A percentile compares a stretch with the other conserved stretches of the same genome.
phyloP scores from a whole-genome alignment of 2,888 invertebrate species.

The Acheta domesticus region DNA sequence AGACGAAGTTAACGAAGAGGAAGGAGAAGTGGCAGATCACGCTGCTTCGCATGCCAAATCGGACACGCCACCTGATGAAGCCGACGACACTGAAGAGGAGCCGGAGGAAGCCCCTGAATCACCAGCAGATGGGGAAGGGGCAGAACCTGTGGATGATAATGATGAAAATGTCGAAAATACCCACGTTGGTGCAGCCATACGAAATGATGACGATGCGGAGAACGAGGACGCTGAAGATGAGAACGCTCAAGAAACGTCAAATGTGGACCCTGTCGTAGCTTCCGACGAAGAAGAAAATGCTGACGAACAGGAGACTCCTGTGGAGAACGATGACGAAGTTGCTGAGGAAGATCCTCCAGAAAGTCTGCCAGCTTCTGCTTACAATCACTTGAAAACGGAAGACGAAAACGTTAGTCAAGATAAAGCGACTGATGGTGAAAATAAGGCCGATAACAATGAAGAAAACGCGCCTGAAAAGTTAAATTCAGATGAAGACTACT shows the following conservation, averaged over 20 bases:
- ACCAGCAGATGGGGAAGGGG: too few relatives aligned
- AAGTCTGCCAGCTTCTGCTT: not conserved
- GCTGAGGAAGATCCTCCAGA: not conserved
- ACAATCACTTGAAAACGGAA: not conserved
- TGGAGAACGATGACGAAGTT: not conserved
- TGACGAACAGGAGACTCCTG: not conserved
- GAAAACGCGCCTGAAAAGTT: too few relatives aligned
- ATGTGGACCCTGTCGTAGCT: not conserved
- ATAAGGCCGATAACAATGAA: too few relatives aligned
- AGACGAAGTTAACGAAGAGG: too few relatives aligned
- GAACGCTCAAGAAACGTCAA: not conserved
- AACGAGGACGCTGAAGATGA: not conserved
- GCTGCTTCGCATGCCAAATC: too few relatives aligned
- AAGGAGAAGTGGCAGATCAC: too few relatives aligned
- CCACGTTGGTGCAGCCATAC: not conserved
- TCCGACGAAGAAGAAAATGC: not conserved
- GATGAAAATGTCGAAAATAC: not conserved
- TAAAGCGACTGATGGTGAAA: too few relatives aligned
- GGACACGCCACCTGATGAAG: too few relatives aligned
- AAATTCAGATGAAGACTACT: too few relatives aligned
- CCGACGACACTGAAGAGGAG: too few relatives aligned
- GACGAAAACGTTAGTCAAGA: too few relatives aligned
- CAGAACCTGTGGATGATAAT: not conserved
- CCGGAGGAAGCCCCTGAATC: too few relatives aligned
- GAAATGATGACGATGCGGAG: not conserved